Base-by-base conservation (phyloP, 2,797 vertebrate species). In the Enteromius viviparus region DNA sequence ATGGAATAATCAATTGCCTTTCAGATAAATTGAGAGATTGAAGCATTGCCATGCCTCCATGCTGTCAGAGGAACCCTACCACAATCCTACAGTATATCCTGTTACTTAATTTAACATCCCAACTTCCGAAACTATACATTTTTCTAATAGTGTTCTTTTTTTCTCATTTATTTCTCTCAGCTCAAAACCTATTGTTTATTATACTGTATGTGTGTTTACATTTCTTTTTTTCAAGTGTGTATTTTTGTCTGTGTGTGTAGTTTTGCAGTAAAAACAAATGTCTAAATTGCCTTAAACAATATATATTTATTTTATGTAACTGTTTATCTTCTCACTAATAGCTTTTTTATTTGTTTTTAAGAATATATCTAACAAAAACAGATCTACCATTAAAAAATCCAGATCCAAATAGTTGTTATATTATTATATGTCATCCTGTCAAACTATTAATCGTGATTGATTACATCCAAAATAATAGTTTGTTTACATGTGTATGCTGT, bases 1-100 rank as follows among this genome's bases (percentile, higher is more conserved):
- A 86, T 21, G 14, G 55, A 40, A 32, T 40, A 82, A 88, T 86
- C 87, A 83, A 77, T 68, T 60, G 58, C 66, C 83, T 86, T 84
- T 86, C 53, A 55, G 55, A 45, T n/a, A 71, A 65, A 68, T 49
- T 55, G n/a, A 60, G 34, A 60, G 49, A 60, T 32, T 76, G 34
- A 76, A 47, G 37, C 47, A 19, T 65, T 66, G 47, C 60, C 23
- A 60, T 40, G 72, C 8, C 23, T 76, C 47, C n/a, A 55, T 42
- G 19, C 62, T 68, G 62, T 47, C 58, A 68, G 49, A 75, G 64
- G 72, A 76, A 55, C 32, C 32, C 10, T 23, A 40, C 72, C 17
- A 55, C 9, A 58, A 69, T 32, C 14, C 49, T 40, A 37, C 37
- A 37, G 37, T 37, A 23, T 58, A 55, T 76, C 64, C 37, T 76